Evolutionary conservation across 2,113 vertebrate species (phyloP).

Genomic region (Erythrolamprus reginae): DNA sequence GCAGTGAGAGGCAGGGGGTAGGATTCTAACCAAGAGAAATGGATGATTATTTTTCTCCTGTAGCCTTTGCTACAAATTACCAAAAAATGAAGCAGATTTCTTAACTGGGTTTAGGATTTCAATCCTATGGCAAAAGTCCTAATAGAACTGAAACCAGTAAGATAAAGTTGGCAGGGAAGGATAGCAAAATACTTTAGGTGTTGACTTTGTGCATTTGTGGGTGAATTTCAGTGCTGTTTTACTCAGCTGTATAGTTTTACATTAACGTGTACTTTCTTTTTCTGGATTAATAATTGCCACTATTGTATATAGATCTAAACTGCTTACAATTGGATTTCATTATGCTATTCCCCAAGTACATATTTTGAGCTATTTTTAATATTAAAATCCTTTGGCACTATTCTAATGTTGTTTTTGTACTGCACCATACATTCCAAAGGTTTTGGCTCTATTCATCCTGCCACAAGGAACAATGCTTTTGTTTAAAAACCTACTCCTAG

Average conservation of each 20-base stretch:
- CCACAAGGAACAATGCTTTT: not conserved
- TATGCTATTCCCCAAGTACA: not conserved
- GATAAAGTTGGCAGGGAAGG: not conserved
- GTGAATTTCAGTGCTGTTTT: not conserved
- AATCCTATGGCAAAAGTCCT: not conserved
- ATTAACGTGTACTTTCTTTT: not conserved
- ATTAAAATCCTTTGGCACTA: not conserved
- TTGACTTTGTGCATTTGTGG: not conserved
- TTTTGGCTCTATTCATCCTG: not conserved
- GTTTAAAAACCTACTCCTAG: not conserved
- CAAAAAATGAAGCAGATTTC: not conserved
- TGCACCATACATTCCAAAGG: not conserved
- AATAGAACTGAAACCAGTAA: not conserved
- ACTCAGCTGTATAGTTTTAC: not conserved
- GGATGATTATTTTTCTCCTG: not conserved
- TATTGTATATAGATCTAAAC: not conserved
- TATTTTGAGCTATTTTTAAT: not conserved
- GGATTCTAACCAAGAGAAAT: not conserved
- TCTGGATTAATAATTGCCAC: not conserved
- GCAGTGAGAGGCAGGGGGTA: not conserved
- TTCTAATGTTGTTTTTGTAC: not conserved
- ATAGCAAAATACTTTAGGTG: not conserved
- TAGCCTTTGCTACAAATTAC: not conserved
- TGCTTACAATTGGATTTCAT: not conserved
- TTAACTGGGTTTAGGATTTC: not conserved